These are phyloP conservation scores for Agonopterix subpropinquella DNA, from an alignment of 2,888 invertebrate species.

Conservation along the genomic window DNA sequence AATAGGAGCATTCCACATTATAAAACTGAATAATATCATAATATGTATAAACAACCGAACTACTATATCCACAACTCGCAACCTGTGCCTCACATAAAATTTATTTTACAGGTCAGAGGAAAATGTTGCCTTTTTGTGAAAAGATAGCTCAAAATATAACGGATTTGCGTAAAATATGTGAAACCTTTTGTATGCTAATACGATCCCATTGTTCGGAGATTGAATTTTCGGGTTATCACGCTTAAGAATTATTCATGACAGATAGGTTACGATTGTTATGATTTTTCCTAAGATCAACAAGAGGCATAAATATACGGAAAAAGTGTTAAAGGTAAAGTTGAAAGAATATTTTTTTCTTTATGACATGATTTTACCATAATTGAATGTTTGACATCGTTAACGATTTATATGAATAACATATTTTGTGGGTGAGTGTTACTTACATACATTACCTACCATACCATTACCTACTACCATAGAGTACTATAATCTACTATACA, in stretches of 20 bases:
- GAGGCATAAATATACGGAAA: constrained; percentile 1
- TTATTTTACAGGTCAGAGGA: constrained; percentile 57
- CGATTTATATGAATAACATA: no score
- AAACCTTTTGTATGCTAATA: constrained; percentile 75
- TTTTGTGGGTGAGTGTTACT: no score
- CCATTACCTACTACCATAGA: no score
- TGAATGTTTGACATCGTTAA: no score
- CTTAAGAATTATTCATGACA: constrained; percentile 70
- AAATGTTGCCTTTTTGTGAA: constrained; percentile 59
- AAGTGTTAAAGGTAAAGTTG: background rate
- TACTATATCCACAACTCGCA: constrained; percentile 25
- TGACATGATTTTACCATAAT: no score
- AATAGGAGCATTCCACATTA: no score
- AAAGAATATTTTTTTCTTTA: no score
- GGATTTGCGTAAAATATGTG: constrained; percentile 74
- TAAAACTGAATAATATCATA: no score
- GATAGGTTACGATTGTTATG: constrained; percentile 52
- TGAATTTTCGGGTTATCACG: constrained; percentile 70
- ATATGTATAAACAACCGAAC: constrained; percentile 22
- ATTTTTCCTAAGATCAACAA: constrained; percentile 34
- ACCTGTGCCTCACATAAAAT: constrained; percentile 44
- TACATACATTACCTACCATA: no score
- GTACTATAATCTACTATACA: no score
- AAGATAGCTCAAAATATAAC: constrained; percentile 71
- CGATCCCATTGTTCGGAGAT: constrained; percentile 72